These are phyloP conservation scores for Noctua fimbriata DNA, from an alignment of 2,888 invertebrate species.

Conservation along the genomic window DNA sequence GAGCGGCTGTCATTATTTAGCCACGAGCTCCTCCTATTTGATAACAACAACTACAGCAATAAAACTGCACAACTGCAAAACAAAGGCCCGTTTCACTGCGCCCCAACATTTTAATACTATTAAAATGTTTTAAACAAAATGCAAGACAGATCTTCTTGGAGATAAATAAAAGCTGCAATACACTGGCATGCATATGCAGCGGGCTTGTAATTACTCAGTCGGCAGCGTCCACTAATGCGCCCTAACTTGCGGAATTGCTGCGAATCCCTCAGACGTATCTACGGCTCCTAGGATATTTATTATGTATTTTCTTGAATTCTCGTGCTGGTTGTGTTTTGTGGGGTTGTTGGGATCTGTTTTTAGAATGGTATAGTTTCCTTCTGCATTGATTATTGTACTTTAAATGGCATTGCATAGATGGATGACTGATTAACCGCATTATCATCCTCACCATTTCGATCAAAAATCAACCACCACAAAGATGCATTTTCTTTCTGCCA, in stretches of 20 bases:
- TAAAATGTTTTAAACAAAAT: slow-evolving; percentile 44
- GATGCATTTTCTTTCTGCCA: background rate
- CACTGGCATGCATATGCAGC: slow-evolving; percentile 60
- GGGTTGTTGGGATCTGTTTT: background rate
- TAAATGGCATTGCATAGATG: background rate
- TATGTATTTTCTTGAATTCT: slow-evolving; percentile 52
- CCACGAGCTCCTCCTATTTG: too few relatives aligned
- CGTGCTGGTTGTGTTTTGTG: background rate
- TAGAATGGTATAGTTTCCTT: background rate
- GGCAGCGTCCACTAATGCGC: slow-evolving; percentile 53
- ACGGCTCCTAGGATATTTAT: slow-evolving; percentile 51
- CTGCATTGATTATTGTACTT: background rate
- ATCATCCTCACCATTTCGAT: background rate
- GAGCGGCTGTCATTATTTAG: too few relatives aligned
- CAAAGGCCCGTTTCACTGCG: background rate
- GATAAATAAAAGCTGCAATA: slow-evolving; percentile 54
- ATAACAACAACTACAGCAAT: background rate
- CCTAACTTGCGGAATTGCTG: slow-evolving; percentile 55
- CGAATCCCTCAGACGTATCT: slow-evolving; percentile 38
- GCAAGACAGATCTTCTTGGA: slow-evolving; percentile 32
- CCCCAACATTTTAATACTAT: slow-evolving; percentile 11
- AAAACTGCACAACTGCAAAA: background rate
- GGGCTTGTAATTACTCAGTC: slow-evolving; percentile 63
- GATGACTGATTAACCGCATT: background rate
- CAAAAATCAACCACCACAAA: background rate